phyloP scores from a whole-genome alignment of 2,113 vertebrate genomes.

The Mungos mungo region DNA sequence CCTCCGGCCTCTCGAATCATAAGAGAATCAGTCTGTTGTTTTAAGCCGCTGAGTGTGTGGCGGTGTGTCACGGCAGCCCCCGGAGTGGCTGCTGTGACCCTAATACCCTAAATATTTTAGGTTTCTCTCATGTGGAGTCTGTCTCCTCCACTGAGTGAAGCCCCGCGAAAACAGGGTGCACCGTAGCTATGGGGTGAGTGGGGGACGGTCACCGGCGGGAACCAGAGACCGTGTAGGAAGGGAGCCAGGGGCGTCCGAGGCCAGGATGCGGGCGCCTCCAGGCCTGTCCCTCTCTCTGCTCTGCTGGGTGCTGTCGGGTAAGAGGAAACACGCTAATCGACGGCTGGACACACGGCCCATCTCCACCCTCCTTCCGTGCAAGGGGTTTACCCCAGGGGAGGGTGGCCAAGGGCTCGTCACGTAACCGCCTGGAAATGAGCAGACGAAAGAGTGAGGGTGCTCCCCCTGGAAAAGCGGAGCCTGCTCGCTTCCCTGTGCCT shows the following conservation, averaged over 20 bases:
- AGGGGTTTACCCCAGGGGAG: not conserved
- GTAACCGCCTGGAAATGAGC: not conserved
- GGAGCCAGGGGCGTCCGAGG: too few species aligned
- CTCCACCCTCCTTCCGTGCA: not conserved
- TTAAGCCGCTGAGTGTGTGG: not conserved
- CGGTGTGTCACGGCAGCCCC: not conserved
- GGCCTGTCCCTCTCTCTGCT: not conserved
- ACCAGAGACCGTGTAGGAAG: not conserved
- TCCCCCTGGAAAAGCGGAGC: not conserved
- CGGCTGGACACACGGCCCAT: too few species aligned
- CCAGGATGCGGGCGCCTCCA: too few species aligned
- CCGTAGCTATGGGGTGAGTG: not conserved
- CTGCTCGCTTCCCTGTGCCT: not conserved
- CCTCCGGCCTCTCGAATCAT: not conserved
- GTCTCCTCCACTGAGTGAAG: rapidly evolving
- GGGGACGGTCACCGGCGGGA: not conserved
- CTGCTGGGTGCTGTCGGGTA: not conserved
- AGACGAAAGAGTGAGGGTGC: too few species aligned
- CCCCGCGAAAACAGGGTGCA: too few species aligned
- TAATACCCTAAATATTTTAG: not conserved
- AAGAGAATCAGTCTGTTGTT: not conserved
- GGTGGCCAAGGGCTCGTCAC: not conserved
- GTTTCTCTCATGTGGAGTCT: not conserved
- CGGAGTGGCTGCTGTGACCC: not conserved
- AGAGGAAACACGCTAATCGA: not conserved